Percentiles rank a stretch among this genome's conserved stretches.
These are phyloP conservation scores for Thermophis baileyi DNA, from an alignment of 2,113 vertebrate genomes.

Conservation along the genomic window DNA sequence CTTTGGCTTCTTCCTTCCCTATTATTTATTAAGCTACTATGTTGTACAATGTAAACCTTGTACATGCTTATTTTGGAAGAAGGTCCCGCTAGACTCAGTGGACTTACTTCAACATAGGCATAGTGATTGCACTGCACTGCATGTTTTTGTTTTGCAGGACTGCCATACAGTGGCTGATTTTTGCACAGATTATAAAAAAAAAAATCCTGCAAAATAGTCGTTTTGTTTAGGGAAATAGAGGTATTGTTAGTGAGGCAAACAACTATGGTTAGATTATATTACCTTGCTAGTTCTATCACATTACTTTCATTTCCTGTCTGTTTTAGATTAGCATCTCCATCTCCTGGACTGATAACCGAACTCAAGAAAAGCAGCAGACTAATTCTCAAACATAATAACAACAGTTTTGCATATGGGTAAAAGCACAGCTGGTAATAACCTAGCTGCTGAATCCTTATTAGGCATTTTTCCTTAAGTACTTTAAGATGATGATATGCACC, in stretches of 20 bases:
- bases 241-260: neutral
- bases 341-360: neutral
- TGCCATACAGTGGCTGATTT: neutral
- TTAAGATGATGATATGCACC: neutral
- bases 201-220: neutral
- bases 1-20: neutral
- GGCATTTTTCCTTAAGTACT: neutral
- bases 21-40: neutral
- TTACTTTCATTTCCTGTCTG: neutral
- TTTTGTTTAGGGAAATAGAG: neutral
- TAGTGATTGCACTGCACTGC: neutral
- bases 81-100: neutral
- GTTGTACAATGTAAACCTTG: neutral
- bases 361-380: neutral
- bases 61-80: neutral
- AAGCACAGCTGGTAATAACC: neutral
- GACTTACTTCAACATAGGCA: neutral
- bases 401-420: neutral
- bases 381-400: neutral
- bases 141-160: neutral
- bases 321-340: neutral
- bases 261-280: neutral
- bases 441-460: neutral
- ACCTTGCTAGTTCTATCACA: neutral
- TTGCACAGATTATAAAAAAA: neutral